A percentile compares a stretch with the other conserved stretches of the same genome.
Conservation (phyloP, 2,113 vertebrate genomes). For the Atrichornis clamosus region DNA sequence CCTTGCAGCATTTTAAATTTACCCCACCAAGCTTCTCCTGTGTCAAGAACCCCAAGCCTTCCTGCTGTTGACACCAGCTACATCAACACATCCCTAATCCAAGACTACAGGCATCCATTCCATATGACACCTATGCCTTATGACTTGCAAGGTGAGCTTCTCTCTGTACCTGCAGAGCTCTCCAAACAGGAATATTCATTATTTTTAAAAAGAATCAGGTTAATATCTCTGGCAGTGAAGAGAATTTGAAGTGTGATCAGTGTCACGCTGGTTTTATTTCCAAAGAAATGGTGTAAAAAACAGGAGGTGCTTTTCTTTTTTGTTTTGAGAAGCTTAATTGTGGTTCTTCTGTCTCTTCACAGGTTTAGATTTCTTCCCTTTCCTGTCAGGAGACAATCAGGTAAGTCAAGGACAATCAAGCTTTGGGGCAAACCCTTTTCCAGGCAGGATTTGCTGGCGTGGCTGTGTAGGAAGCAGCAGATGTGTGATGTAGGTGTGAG, state of each 20-base stretch:
- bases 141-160: constrained; percentile 87
- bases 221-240: accelerated
- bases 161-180: not conserved
- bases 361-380: constrained; percentile 98
- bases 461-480: not conserved
- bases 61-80: constrained; percentile 92
- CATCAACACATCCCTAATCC: constrained; percentile 93
- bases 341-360: constrained; percentile 43
- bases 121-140: constrained; percentile 88
- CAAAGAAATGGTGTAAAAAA: not conserved
- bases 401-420: constrained; percentile 67
- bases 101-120: constrained; percentile 96
- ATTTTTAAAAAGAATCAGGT: accelerated
- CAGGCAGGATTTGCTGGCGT: not conserved
- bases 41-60: constrained; percentile 92
- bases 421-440: not conserved
- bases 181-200: not conserved
- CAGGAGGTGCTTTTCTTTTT: not conserved
- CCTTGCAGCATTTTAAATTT: constrained; percentile 83
- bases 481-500: not conserved
- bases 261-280: not conserved
- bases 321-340: not conserved
- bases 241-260: not conserved
- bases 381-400: constrained; percentile 98
- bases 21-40: constrained; percentile 91